Base-by-base conservation (phyloP, 2,888 invertebrate genomes). In the Poecilus cupreus region DNA sequence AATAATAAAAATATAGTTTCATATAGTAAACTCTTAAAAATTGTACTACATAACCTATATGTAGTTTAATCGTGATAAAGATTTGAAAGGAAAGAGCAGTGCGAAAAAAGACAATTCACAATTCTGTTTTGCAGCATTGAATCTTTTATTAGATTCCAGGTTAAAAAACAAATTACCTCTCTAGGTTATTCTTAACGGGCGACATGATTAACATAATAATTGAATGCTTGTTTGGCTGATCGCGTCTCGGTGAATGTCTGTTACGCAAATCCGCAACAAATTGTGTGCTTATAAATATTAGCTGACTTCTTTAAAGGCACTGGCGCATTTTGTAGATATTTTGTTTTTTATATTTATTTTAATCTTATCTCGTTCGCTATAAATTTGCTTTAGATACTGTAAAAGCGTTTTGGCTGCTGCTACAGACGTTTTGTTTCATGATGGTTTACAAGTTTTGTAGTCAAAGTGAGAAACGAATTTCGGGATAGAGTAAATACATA, bases 201-300 rank as follows among this genome's bases (percentile, higher is more conserved):
- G 46, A 43, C 46, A 22, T 24, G 46, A 72, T 72, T 43, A 72
- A 72, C 72, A 72, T 43, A 43, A 72, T 72, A 72, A 43, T 72
- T 72, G 72, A 46, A 54, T 57, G 76, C 22, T 57, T 24, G 24
- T 43, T 43, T 60, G 60, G 60, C 26, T 54, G 54, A 54, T 20
- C 37, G 39, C 57, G 26, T 24, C 57, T 77, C 37, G 37, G 57
- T 77, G 60, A 57, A 54, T 57, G 60, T n/a, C 18, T 60, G 26
- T 60, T 60, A 10, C 26, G 60, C 13, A 60, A 60, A 60, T 60
- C 26, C 26, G 26, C 60, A 60, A n/a, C 60, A 60, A 60, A 60
- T 60, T 60, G 32, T 57, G 76, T 77, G 32, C 39, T 57, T 26
- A 57, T 54, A 77, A 77, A 77, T 77, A 77, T 77, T 77, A 78